Percentiles rank a stretch among this genome's conserved stretches.
phyloP scores from a whole-genome alignment of 2,888 invertebrate genomes.

The Tachystola acroxantha region DNA sequence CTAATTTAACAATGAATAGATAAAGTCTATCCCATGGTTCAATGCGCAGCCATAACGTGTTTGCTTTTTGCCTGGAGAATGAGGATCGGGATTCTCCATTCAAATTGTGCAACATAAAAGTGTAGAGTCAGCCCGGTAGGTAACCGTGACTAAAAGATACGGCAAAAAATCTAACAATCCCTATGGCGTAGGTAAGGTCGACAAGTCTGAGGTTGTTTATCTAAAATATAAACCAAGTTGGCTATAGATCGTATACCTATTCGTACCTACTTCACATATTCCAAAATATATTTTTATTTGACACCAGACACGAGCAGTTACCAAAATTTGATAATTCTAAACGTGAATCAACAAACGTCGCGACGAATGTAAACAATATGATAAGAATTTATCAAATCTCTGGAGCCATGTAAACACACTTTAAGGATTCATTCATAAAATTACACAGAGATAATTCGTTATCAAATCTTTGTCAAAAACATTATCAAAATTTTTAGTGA shows the following conservation, averaged over 20 bases:
- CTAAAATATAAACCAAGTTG: conserved; percentile 2
- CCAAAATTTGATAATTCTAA: conserved; percentile 8
- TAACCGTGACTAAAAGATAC: conserved; percentile 61
- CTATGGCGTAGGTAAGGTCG: background rate
- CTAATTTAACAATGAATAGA: conserved; percentile 64
- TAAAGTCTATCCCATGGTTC: conserved; percentile 66
- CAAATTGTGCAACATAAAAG: conserved; percentile 68
- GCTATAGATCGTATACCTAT: conserved; percentile 1
- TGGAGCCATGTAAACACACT: conserved; percentile 38
- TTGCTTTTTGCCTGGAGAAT: conserved; percentile 65
- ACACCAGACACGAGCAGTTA: too few species aligned
- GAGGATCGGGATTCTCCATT: conserved; percentile 54
- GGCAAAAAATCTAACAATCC: conserved; percentile 21
- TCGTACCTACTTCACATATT: too few species aligned
- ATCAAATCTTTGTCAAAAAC: conserved; percentile 13
- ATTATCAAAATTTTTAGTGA: background rate
- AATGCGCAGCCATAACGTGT: conserved; percentile 65
- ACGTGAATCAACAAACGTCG: conserved; percentile 35
- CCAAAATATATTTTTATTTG: too few species aligned
- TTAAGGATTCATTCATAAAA: conserved; percentile 42
- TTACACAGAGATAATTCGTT: conserved; percentile 22
- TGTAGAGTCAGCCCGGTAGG: conserved; percentile 51
- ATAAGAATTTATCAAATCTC: conserved; percentile 54
- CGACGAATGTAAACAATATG: conserved; percentile 52
- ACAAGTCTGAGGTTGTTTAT: background rate